Evolutionary conservation across 2,113 vertebrate species (phyloP).

Genomic region (Pteropus alecto): DNA sequence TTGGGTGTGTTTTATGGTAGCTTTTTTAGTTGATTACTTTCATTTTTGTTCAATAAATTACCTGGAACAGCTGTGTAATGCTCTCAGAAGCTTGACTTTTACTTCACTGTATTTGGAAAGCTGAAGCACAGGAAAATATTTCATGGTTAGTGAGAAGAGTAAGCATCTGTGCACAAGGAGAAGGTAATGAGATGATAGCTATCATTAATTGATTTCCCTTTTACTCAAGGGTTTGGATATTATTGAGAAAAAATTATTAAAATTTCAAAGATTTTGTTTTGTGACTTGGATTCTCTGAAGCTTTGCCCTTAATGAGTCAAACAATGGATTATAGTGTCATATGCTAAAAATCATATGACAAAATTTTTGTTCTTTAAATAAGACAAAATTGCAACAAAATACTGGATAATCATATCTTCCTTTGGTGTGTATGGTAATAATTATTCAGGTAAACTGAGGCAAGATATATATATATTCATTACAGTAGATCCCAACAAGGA

Average conservation of each 20-base stretch:
- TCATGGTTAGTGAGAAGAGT: background rate
- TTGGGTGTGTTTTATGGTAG: constrained; percentile 21
- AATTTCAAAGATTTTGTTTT: constrained; percentile 35
- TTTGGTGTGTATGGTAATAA: background rate
- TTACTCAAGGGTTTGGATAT: background rate
- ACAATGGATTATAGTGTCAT: background rate
- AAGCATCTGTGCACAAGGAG: background rate
- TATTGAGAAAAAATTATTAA: background rate
- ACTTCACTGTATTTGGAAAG: background rate
- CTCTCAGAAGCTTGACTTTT: background rate
- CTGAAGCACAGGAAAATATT: background rate
- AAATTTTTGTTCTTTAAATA: background rate
- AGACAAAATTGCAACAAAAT: background rate
- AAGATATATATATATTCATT: background rate
- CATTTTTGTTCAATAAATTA: constrained; percentile 40
- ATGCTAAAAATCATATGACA: background rate
- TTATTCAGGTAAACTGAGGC: background rate
- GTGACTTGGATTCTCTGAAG: background rate
- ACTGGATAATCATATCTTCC: background rate
- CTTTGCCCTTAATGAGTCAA: background rate
- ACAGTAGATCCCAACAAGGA: background rate
- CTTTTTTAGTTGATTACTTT: constrained; percentile 1
- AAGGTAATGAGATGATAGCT: background rate
- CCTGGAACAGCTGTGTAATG: constrained; percentile 6
- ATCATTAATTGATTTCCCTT: background rate